These are phyloP conservation scores for Drosophila parabipectinata DNA, from an alignment of 1,140 invertebrate species.

Conservation along the genomic window DNA sequence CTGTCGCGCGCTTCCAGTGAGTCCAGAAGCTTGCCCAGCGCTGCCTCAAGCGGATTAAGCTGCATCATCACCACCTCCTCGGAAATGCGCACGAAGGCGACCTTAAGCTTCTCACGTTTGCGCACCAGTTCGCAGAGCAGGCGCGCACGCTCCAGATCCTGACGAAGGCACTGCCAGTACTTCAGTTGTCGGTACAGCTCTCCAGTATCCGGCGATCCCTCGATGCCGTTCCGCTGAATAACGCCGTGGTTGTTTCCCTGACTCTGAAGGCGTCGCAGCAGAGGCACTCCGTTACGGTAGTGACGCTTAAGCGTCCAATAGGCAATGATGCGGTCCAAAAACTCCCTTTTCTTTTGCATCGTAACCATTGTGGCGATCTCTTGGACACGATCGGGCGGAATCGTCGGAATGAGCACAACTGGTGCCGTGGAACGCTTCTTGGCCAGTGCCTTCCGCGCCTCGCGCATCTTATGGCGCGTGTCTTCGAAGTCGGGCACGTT, in stretches of 20 bases:
- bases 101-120: conserved; percentile 97
- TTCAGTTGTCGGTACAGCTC: conserved; percentile 94
- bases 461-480: conserved; percentile 88
- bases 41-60: conserved; percentile 92
- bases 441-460: conserved; percentile 89
- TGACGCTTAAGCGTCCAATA: conserved; percentile 99
- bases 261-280: conserved; percentile 93
- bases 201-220: conserved; percentile 86
- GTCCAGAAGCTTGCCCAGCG: conserved; percentile 90
- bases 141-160: conserved; percentile 96
- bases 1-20: conserved; percentile 92
- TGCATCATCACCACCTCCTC: conserved; percentile 92
- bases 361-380: conserved; percentile 91
- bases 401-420: conserved; percentile 96
- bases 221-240: conserved; percentile 84
- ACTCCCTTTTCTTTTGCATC: conserved; percentile 91
- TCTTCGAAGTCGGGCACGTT: conserved; percentile 78
- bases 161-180: conserved; percentile 97
- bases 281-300: conserved; percentile 97
- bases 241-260: conserved; percentile 85
- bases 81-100: conserved; percentile 92
- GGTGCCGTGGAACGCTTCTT: conserved; percentile 95
- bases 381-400: conserved; percentile 94
- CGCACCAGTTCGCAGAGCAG: conserved; percentile 96
- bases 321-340: conserved; percentile 94